Conservation (phyloP, 2,797 vertebrate species). For the Microchirus variegatus region DNA sequence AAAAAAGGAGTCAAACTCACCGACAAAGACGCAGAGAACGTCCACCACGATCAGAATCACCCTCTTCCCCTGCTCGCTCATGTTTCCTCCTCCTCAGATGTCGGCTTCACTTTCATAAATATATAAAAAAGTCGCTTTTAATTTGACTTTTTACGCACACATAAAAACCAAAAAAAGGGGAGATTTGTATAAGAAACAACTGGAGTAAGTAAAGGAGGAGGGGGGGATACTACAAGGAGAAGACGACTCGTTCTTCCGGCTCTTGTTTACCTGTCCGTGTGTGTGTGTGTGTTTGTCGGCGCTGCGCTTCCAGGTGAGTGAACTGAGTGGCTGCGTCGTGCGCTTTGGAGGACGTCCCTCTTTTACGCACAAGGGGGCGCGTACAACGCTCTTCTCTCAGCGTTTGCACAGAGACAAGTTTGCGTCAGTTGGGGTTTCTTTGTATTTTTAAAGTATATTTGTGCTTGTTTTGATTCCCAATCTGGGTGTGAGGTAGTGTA, state of each 20-base stretch:
- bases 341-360: conserved; percentile 1
- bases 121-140: background rate
- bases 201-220: conserved; percentile 2
- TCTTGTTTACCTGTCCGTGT: conserved; percentile 66
- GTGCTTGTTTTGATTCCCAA: too few relatives aligned
- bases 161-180: background rate
- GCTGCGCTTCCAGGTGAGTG: conserved; percentile 60
- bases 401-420: too few relatives aligned
- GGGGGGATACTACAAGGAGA: conserved; percentile 19
- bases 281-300: conserved; percentile 39
- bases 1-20: conserved; percentile 77
- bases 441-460: too few relatives aligned
- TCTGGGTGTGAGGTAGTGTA: too few relatives aligned
- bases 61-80: conserved; percentile 81
- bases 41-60: conserved; percentile 87
- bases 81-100: conserved; percentile 54
- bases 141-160: background rate
- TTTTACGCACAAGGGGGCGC: conserved; percentile 27
- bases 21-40: conserved; percentile 87
- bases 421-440: too few relatives aligned
- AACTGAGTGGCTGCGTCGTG: conserved; percentile 1
- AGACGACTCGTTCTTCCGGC: conserved; percentile 77
- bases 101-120: conserved; percentile 34
- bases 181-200: background rate
- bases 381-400: too few relatives aligned